Percentiles rank a stretch among this genome's conserved stretches.
These are phyloP conservation scores for Phorcus lineatus DNA, from an alignment of 2,888 invertebrate genomes.

Conservation along the genomic window DNA sequence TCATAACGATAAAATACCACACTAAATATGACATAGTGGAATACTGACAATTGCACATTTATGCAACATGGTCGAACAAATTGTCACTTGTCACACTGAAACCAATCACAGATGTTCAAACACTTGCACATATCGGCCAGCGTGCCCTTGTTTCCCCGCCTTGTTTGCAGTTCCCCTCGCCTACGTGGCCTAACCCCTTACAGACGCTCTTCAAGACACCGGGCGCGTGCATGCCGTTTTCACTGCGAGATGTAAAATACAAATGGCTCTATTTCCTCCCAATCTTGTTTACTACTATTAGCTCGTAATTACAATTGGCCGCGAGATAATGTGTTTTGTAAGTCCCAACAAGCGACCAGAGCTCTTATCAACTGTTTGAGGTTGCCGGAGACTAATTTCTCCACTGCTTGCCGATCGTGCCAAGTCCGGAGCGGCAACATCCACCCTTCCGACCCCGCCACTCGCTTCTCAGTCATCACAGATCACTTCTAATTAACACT, in stretches of 20 bases:
- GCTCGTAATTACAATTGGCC: conserved; percentile 23
- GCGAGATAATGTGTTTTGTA: conserved; percentile 21
- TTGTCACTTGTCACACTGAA: not conserved
- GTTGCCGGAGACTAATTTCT: conserved; percentile 25
- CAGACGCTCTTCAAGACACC: not conserved
- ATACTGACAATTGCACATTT: not conserved
- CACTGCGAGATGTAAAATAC: not conserved
- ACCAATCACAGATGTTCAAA: conserved; percentile 2
- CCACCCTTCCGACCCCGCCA: not conserved
- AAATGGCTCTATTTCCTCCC: conserved; percentile 26
- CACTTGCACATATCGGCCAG: not conserved
- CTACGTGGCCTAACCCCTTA: not conserved
- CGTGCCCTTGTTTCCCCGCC: not conserved
- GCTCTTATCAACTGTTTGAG: conserved; percentile 25
- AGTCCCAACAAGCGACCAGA: conserved; percentile 4
- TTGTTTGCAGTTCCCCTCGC: not conserved
- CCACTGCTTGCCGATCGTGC: conserved; percentile 26
- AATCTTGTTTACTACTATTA: conserved; percentile 20
- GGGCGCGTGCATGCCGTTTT: conserved; percentile 13
- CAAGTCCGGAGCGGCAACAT: not conserved
- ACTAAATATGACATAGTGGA: too few relatives aligned
- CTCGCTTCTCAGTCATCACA: not conserved
- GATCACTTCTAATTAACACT: conserved; percentile 25
- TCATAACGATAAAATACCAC: too few relatives aligned
- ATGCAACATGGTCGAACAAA: not conserved